A percentile compares a stretch with the other conserved stretches of the same genome.
phyloP scores from a whole-genome alignment of 2,888 invertebrate genomes.

The Amphimallon solstitiale region DNA sequence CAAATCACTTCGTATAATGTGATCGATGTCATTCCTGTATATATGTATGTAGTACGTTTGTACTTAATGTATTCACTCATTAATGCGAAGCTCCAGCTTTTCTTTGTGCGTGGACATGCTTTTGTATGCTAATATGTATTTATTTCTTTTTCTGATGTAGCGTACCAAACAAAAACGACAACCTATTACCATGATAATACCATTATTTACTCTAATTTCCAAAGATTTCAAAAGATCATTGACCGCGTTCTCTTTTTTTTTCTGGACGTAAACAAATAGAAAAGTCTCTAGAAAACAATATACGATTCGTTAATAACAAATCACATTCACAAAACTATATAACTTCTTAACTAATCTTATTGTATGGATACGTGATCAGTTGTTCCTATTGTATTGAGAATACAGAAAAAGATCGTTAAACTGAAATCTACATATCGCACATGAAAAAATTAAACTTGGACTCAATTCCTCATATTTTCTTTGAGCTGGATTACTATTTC shows the following conservation, averaged over 20 bases:
- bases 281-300: too few species aligned
- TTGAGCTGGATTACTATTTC: too few species aligned
- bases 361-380: too few species aligned
- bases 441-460: too few species aligned
- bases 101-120: conserved; percentile 32
- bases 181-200: conserved; percentile 25
- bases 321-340: too few species aligned
- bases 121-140: conserved; percentile 36
- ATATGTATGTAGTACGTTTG: too few species aligned
- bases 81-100: conserved; percentile 30
- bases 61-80: conserved; percentile 27
- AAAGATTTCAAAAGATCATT: conserved; percentile 14
- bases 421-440: too few species aligned
- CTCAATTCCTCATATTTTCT: too few species aligned
- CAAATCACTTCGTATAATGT: conserved; percentile 25
- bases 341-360: too few species aligned
- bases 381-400: too few species aligned
- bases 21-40: conserved; percentile 8
- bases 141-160: conserved; percentile 22
- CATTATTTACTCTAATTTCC: conserved; percentile 25
- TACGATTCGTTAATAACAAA: too few species aligned
- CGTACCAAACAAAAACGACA: conserved; percentile 6
- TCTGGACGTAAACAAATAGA: not conserved
- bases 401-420: too few species aligned
- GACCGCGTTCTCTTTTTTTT: not conserved